phyloP scores from a whole-genome alignment of 1,140 invertebrate species.

The Bombus confusus region DNA sequence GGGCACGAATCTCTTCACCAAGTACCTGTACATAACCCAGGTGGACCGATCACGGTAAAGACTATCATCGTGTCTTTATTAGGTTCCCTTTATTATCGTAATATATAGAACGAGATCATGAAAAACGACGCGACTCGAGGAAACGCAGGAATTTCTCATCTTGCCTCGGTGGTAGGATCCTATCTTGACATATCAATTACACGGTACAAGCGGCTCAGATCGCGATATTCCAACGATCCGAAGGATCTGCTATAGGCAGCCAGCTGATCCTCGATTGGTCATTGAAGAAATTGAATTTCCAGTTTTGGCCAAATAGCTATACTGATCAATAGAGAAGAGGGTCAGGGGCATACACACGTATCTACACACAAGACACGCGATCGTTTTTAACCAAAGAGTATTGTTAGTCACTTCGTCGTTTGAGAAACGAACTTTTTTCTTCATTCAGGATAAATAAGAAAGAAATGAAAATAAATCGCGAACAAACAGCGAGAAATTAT shows the following conservation, averaged over 20 bases:
- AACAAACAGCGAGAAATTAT: conserved; percentile 29
- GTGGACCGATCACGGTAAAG: conserved; percentile 4
- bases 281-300: not conserved
- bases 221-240: conserved; percentile 17
- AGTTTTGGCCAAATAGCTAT: not conserved
- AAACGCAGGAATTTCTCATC: conserved; percentile 30
- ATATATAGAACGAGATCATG: not conserved
- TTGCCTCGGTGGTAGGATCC: conserved; percentile 42
- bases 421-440: conserved; percentile 40
- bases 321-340: conserved; percentile 16
- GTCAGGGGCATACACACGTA: conserved; percentile 16
- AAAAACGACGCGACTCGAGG: not conserved
- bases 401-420: conserved; percentile 69
- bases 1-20: conserved; percentile 66
- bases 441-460: conserved; percentile 12
- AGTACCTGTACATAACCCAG: conserved; percentile 64
- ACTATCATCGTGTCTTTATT: not conserved
- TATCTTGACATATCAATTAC: conserved; percentile 65
- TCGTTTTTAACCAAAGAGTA: conserved; percentile 82
- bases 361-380: conserved; percentile 47
- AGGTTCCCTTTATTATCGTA: not conserved
- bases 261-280: not conserved
- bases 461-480: not conserved
- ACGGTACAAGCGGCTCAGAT: conserved; percentile 35
- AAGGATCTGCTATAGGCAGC: conserved; percentile 17